Conservation (phyloP, 2,888 invertebrate genomes). For the Deilephila porcellus region DNA sequence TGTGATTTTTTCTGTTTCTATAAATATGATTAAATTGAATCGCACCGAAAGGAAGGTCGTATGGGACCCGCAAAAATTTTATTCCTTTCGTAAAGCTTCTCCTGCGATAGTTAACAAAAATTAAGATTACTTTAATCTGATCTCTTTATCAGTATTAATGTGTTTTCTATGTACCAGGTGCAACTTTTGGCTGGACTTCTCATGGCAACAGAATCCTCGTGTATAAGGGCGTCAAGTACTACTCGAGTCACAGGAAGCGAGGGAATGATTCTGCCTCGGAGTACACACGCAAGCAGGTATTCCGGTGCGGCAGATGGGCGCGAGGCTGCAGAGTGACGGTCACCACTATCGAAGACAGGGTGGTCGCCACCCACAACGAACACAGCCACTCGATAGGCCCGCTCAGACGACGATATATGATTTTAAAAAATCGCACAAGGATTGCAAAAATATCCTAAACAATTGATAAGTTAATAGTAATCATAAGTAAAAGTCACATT, state of each 20-base stretch:
- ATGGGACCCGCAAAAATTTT: too few relatives aligned
- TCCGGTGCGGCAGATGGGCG: conserved; percentile 51
- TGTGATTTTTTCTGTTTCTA: too few relatives aligned
- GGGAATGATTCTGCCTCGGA: conserved; percentile 18
- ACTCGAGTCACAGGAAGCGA: conserved; percentile 50
- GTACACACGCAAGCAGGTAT: conserved; percentile 35
- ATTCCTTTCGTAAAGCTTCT: too few relatives aligned
- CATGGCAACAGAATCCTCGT: conserved; percentile 45
- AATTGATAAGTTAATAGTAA: too few relatives aligned
- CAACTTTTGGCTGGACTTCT: conserved; percentile 38
- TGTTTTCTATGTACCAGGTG: background rate
- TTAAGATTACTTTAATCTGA: background rate
- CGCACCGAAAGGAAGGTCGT: too few relatives aligned
- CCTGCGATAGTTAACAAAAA: background rate
- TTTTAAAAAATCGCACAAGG: too few relatives aligned
- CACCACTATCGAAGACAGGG: conserved; percentile 36
- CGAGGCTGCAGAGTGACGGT: conserved; percentile 50
- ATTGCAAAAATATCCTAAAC: too few relatives aligned
- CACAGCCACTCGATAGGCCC: conserved; percentile 23
- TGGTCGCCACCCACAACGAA: conserved; percentile 33
- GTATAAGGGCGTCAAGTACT: conserved; percentile 51
- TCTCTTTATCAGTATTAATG: background rate
- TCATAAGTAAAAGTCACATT: too few relatives aligned
- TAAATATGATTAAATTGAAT: too few relatives aligned
- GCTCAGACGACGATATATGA: background rate